phyloP scores from a whole-genome alignment of 2,113 vertebrate species.

The Sinocyclocheilus rhinocerous region DNA sequence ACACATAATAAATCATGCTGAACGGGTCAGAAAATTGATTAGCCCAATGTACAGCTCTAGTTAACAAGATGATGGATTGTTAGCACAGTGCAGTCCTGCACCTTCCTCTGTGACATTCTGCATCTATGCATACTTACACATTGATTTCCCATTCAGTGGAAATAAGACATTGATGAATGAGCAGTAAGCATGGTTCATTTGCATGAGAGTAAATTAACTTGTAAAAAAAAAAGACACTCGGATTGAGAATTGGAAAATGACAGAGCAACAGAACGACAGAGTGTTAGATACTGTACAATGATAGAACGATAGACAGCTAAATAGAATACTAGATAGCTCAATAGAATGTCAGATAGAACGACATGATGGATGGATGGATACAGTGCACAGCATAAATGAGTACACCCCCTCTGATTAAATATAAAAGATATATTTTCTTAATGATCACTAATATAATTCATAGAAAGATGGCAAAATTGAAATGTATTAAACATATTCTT shows the following conservation, averaged over 20 bases:
- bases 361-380: too few relatives aligned
- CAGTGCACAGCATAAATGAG: too few relatives aligned
- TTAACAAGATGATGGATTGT: constrained; percentile 32
- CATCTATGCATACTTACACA: constrained; percentile 16
- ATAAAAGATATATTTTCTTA: too few relatives aligned
- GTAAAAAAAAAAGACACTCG: not conserved
- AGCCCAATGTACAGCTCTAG: constrained; percentile 9
- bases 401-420: too few relatives aligned
- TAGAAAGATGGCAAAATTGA: too few relatives aligned
- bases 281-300: not conserved
- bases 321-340: too few relatives aligned
- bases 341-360: too few relatives aligned
- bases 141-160: constrained; percentile 22
- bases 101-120: constrained; percentile 12
- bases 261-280: not conserved
- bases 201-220: not conserved
- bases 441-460: too few relatives aligned
- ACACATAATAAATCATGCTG: not conserved
- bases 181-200: not conserved
- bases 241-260: not conserved
- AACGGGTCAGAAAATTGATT: not conserved
- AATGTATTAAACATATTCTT: too few relatives aligned
- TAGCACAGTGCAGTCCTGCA: not conserved
- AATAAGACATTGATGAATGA: constrained; percentile 30
- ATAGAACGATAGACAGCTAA: not conserved